Evolutionary conservation across 2,888 invertebrate genomes (phyloP), one percentile per base, ranked within the genome.

Genomic region (Harpagoxenus sublaevis): DNA sequence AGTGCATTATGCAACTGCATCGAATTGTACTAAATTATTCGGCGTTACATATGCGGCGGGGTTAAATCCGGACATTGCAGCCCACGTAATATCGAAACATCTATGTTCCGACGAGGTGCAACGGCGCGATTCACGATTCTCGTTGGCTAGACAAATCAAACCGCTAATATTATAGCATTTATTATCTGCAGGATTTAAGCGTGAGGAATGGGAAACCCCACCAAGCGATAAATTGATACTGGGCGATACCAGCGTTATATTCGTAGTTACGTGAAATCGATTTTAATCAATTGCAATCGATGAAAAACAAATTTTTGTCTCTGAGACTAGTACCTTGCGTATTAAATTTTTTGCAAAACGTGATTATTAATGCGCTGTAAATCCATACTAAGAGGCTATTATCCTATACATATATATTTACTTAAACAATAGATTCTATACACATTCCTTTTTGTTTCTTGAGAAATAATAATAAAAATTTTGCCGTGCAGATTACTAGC

Each of bases 131-230:
- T 84, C 68, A 66, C 45, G 75, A 55, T 65, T 57, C 39, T 39
- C 53, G 65, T 70, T 79, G 65, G 83, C 68, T 68, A 65, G 55
- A 77, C 84, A 68, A 89, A 90, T 89, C 82, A 90, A 86, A 88
- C 73, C 87, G 74, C 82, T 90, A 84, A 88, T 85, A 84, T 89
- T 88, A 82, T 83, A 85, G 81, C 79, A 89, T 90, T 90, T 90
- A 87, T 90, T 84, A 62, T 57, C 62, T 48, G 83, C 35, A 39
- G 86, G 86, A 89, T 90, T 66, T 90, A 90, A 86, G 55, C 82
- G 86, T 83, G 86, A 89, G 87, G 81, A 90, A 90, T 89, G 86
- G 82, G 75, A 85, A 83, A 66, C 86, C 63, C 86, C 51, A 78
- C 83, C 84, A 68, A 70, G 28, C 84, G 86, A 87, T 90, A 90